Evolutionary conservation across 2,888 invertebrate genomes (phyloP).

Genomic region (Pimpla rufipes): DNA sequence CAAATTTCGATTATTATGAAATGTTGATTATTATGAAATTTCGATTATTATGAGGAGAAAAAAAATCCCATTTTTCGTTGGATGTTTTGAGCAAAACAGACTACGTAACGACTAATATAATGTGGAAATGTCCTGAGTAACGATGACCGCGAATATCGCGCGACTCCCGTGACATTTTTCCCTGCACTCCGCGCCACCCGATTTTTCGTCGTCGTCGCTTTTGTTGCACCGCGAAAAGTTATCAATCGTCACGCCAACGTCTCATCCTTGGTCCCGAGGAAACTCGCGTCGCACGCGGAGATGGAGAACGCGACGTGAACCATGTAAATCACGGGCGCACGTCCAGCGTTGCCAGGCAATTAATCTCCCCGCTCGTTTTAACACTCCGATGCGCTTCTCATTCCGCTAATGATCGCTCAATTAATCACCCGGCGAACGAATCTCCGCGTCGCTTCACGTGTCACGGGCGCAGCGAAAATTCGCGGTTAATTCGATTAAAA

Average conservation of each 20-base stretch:
- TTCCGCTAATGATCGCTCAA: conserved; percentile 57
- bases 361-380: conserved; percentile 49
- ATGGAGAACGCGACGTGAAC: background rate
- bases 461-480: background rate
- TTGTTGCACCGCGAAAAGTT: background rate
- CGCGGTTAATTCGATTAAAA: background rate
- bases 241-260: background rate
- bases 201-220: no score
- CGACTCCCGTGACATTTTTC: no score
- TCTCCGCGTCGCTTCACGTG: background rate
- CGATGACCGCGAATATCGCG: no score
- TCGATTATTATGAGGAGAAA: no score
- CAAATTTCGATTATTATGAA: no score
- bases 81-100: no score
- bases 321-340: conserved; percentile 33
- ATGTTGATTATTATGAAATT: no score
- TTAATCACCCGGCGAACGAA: conserved; percentile 50
- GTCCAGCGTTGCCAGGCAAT: conserved; percentile 50
- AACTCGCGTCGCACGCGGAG: background rate
- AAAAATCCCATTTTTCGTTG: no score
- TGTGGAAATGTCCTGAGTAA: no score
- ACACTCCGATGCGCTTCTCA: conserved; percentile 32
- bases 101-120: no score
- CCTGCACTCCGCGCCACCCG: no score
- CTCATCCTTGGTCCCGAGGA: no score